Evolutionary conservation across 1,140 invertebrate genomes (phyloP).

Genomic region (Vollenhovia emeryi): DNA sequence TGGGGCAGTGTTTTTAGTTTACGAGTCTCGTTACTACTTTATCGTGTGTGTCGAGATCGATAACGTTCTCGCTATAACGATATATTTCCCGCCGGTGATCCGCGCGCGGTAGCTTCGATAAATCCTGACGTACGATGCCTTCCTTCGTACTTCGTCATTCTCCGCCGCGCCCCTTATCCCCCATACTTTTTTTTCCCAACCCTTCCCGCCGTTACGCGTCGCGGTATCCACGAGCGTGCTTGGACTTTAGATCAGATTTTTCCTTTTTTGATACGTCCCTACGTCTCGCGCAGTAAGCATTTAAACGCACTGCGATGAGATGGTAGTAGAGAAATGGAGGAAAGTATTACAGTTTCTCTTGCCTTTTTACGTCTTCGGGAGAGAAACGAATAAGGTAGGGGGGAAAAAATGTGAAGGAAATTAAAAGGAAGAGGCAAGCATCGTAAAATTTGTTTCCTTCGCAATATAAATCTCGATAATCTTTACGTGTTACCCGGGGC

Average conservation of each 20-base stretch:
- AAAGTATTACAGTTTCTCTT: neutral
- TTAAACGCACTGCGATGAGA: neutral
- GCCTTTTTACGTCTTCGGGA: neutral
- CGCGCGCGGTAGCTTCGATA: constrained; percentile 57
- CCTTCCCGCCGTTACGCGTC: neutral
- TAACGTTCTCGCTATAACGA: constrained; percentile 68
- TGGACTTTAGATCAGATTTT: constrained; percentile 49
- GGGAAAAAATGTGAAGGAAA: neutral
- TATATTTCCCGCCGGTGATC: constrained; percentile 65
- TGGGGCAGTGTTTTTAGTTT: constrained; percentile 68
- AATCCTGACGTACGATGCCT: constrained; percentile 50
- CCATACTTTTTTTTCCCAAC: constrained; percentile 21
- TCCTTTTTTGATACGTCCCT: constrained; percentile 31
- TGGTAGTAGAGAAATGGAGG: neutral
- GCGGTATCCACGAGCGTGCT: constrained; percentile 31
- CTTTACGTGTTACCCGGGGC: neutral
- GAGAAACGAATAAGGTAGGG: neutral
- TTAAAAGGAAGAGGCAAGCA: constrained; percentile 18
- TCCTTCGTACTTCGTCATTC: constrained; percentile 55
- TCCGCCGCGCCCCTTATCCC: neutral
- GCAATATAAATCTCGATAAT: constrained; percentile 43
- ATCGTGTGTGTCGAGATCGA: constrained; percentile 72
- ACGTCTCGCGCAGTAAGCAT: neutral
- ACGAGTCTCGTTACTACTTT: constrained; percentile 72
- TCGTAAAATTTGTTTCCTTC: constrained; percentile 22